These are phyloP conservation scores for Coelinius sp. DNA, from an alignment of 2,888 invertebrate species.

Conservation along the genomic window DNA sequence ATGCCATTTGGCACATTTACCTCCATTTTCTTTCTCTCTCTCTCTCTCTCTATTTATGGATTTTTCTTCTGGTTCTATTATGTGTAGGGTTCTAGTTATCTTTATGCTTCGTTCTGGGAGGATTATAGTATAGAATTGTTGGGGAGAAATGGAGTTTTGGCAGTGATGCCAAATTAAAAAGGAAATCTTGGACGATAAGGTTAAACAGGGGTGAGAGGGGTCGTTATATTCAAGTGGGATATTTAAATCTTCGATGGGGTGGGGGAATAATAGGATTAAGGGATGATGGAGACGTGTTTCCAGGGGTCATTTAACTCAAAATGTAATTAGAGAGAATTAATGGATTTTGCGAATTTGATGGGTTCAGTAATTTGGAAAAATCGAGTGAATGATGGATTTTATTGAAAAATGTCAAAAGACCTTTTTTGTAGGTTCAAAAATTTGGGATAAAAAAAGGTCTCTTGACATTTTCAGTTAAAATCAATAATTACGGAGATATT, in stretches of 20 bases:
- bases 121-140: neutral
- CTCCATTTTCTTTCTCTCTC: conserved; percentile 18
- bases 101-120: neutral
- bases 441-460: too few species aligned
- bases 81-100: neutral
- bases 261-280: neutral
- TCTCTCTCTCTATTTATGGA: neutral
- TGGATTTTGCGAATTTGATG: neutral
- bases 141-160: conserved; percentile 36
- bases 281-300: neutral
- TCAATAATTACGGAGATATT: too few species aligned
- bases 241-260: neutral
- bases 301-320: neutral
- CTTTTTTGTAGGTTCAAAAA: neutral
- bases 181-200: conserved; percentile 33
- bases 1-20: conserved; percentile 35
- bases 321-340: neutral
- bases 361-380: neutral
- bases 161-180: conserved; percentile 47
- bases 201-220: neutral
- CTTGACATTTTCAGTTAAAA: too few species aligned
- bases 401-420: neutral
- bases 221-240: neutral
- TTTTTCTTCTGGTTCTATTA: conserved; percentile 11
- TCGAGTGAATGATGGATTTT: neutral